These are phyloP conservation scores for Saxicola maurus DNA, from an alignment of 2,797 vertebrate genomes.

Conservation along the genomic window DNA sequence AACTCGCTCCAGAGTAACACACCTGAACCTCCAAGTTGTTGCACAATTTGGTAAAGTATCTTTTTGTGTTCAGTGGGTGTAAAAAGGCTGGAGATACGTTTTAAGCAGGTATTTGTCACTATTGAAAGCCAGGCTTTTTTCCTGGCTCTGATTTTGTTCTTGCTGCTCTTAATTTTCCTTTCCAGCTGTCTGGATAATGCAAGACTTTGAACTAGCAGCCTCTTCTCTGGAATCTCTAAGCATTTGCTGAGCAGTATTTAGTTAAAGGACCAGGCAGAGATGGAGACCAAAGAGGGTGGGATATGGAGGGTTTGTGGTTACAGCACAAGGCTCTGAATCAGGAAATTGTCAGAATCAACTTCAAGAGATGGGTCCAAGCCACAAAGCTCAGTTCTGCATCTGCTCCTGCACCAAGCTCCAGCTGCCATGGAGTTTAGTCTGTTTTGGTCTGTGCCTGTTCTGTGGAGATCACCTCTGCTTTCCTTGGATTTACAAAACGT, in stretches of 20 bases:
- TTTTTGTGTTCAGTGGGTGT: background rate
- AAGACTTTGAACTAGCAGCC: background rate
- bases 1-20: background rate
- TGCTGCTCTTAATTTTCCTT: background rate
- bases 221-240: background rate
- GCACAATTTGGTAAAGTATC: background rate
- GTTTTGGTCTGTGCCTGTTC: background rate
- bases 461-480: background rate
- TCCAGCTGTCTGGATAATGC: background rate
- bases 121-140: background rate
- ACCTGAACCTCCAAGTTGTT: background rate
- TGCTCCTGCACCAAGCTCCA: background rate
- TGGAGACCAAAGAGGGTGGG: background rate
- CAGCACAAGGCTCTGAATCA: background rate
- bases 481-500: background rate
- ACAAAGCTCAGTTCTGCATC: background rate
- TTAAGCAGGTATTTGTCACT: background rate
- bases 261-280: background rate
- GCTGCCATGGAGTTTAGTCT: background rate
- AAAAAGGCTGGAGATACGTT: background rate
- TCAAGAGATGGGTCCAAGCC: background rate
- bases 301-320: background rate
- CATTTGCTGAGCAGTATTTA: background rate
- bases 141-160: background rate
- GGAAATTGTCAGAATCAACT: background rate